Percentiles rank a stretch among this genome's conserved stretches.
Evolutionary conservation across 2,888 invertebrate species (phyloP).

Genomic region (Ecliptopera silaceata): DNA sequence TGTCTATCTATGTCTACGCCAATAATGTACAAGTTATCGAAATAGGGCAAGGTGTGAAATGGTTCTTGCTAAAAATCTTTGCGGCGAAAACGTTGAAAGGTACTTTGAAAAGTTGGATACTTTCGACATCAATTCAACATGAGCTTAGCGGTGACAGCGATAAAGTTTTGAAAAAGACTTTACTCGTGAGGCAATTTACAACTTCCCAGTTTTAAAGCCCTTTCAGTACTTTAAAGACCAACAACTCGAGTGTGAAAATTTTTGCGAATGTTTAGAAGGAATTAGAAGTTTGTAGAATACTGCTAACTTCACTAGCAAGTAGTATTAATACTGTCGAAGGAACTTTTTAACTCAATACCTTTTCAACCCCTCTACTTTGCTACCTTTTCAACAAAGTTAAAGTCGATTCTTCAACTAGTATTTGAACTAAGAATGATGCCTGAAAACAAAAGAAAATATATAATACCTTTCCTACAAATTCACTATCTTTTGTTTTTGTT

Average conservation of each 20-base stretch:
- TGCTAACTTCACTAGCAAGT: not conserved
- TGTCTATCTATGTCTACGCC: too few relatives aligned
- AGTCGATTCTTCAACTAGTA: too few relatives aligned
- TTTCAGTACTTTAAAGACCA: conserved; percentile 7
- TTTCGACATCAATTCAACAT: conserved; percentile 43
- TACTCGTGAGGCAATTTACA: conserved; percentile 2
- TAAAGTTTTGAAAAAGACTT: conserved; percentile 33
- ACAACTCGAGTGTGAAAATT: not conserved
- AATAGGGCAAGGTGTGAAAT: conserved; percentile 35
- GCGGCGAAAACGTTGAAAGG: conserved; percentile 40
- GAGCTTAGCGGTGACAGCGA: conserved; percentile 41
- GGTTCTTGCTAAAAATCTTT: conserved; percentile 33
- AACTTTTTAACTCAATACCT: too few relatives aligned
- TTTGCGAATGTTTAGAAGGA: not conserved
- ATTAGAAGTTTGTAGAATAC: too few relatives aligned
- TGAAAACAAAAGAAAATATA: too few relatives aligned
- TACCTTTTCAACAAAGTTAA: too few relatives aligned
- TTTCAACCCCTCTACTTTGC: too few relatives aligned
- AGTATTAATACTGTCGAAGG: too few relatives aligned
- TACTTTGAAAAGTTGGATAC: conserved; percentile 39
- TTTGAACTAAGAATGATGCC: too few relatives aligned
- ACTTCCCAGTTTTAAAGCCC: conserved; percentile 1
- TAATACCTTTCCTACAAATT: too few relatives aligned
- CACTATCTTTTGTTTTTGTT: conserved; percentile 7
- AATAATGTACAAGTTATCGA: conserved; percentile 17